Base-by-base conservation (phyloP, 2,113 vertebrate genomes). In the Ceyx margarethae region DNA sequence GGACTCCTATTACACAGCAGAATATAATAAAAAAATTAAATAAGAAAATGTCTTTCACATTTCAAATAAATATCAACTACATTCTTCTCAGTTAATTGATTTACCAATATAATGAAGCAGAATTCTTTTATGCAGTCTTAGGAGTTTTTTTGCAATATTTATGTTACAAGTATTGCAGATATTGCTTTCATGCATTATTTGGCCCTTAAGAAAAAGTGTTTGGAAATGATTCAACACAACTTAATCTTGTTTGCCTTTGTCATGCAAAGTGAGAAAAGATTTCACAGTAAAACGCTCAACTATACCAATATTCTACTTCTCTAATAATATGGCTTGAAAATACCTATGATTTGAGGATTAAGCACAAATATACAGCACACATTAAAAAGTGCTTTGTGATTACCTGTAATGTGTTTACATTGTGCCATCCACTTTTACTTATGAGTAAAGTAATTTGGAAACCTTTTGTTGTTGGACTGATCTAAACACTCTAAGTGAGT, bases 1-100 rank as follows among this genome's bases (percentile, higher is more conserved):
- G 79, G 91, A 88, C 90, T 93, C 58, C 60, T 83, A 64, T 91
- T 95, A 90, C 78, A 76, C 35, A 85, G 64, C 7, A 90, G 83
- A 92, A 95, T 93, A 92, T 83, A n/a, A 82, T 90, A 57, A 93
- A 95, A 96, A 92, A 85, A 66, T 93, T 57, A 79, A 92, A 95
- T 81, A 86, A 43, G 46, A 85, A 94, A 95, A 89, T 50, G 28
- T 64, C 87, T 95, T 88, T 88, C 66, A 91, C 45, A 11, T 94
- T 93, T 95, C 87, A 91, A 85, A 93, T 46, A 93, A 86, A 83
- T 57, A 50, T 81, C 81, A 79, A n/a, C 48, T 37, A 20, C 1
- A 0, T 66, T 82, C 66, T 67, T 40, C n/a, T 76, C 29, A 35
- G 22, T 50, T 80, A 94, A 85, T 48, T 81, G 60, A 62, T 33